phyloP scores from a whole-genome alignment of 2,888 invertebrate genomes.

The Macaria liturata region DNA sequence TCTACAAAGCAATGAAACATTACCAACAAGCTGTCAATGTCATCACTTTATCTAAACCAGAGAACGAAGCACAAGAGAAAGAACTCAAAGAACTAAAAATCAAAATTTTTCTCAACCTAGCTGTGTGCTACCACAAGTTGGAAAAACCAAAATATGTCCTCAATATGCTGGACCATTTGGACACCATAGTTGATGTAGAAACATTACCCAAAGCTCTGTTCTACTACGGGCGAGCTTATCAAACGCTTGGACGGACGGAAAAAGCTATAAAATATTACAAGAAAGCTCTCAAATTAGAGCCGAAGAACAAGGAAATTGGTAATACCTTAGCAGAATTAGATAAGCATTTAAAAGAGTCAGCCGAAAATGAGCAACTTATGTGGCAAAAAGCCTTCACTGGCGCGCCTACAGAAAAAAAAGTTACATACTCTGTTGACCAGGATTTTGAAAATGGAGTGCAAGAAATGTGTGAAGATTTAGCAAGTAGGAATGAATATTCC shows the following conservation, averaged over 20 bases:
- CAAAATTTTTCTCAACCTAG: slow-evolving; percentile 60
- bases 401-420: slow-evolving; percentile 39
- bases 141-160: slow-evolving; percentile 64
- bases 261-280: slow-evolving; percentile 60
- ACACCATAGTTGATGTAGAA: slow-evolving; percentile 55
- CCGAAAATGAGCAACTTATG: slow-evolving; percentile 53
- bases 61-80: slow-evolving; percentile 43
- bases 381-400: slow-evolving; percentile 64
- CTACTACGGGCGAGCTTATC: slow-evolving; percentile 63
- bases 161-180: slow-evolving; percentile 63
- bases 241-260: slow-evolving; percentile 57
- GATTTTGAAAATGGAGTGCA: slow-evolving; percentile 59
- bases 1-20: slow-evolving; percentile 51
- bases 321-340: slow-evolving; percentile 56
- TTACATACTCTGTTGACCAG: slow-evolving; percentile 57
- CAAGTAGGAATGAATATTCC: slow-evolving; percentile 50
- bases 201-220: slow-evolving; percentile 67
- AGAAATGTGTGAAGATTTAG: slow-evolving; percentile 66
- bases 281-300: slow-evolving; percentile 69
- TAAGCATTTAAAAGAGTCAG: slow-evolving; percentile 44
- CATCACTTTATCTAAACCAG: slow-evolving; percentile 51
- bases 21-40: slow-evolving; percentile 66
- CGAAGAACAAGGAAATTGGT: slow-evolving; percentile 70
- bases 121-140: slow-evolving; percentile 66
- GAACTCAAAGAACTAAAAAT: slow-evolving; percentile 58